Base-by-base conservation (phyloP, 2,797 vertebrate species). In the Poecilia gillii region DNA sequence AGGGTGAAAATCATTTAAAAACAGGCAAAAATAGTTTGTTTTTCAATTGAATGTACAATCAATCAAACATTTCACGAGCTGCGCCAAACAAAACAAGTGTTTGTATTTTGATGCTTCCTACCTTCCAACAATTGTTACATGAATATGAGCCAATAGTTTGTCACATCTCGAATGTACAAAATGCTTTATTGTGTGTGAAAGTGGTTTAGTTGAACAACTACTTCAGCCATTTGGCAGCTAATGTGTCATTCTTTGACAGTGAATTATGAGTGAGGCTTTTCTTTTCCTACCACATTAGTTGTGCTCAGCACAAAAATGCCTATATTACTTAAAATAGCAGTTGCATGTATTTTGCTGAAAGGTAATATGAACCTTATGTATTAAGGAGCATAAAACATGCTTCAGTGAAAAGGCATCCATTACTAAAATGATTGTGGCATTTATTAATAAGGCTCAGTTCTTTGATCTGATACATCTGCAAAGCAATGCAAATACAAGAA, bases 151-250 rank as follows among this genome's bases (percentile, higher is more conserved):
- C 79, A 83, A 77, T 66, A 64, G 25, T 84, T 88, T 84, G 31
- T 85, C 80, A 78, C 87, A 72, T 80, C 72, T 80, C 82, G 75
- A 84, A 73, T 0, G 78, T 62, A 82, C 71, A 86, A 73, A 85
- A 79, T 73, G 55, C 46, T 81, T 83, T 55, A 72, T 36, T 81
- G 72, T 79, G 82, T 75, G 76, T 78, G 46, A 46, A 45, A 64
- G 66, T n/a, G 78, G 12, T 66, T 78, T 73, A 76, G 36, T 77
- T 80, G 80, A 49, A 81, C 73, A 74, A 71, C 76, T 77, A 79
- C 81, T 82, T 84, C 79, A 84, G 73, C 76, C 75, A 79, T 59
- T 85, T 91, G 88, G 88, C 89, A 89, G 78, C 66, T 79, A 80
- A 76, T 41, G 75, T 78, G 81, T 33, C 59, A 85, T 84, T 90